Conservation (phyloP, 1,140 invertebrate genomes). For the Lamellibrachia luymesi region DNA sequence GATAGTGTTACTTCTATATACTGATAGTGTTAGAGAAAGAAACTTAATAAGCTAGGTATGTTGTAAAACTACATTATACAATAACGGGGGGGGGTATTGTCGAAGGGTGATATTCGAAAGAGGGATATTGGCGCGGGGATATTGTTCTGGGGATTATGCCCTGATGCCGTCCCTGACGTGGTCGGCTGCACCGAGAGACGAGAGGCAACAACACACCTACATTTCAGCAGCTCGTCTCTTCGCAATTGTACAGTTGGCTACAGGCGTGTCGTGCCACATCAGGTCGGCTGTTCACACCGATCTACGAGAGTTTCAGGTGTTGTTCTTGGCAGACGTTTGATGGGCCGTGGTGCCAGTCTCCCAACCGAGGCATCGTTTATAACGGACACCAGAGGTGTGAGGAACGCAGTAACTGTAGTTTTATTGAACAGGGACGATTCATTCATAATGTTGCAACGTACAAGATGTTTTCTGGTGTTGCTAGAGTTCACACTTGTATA, state of each 20-base stretch:
- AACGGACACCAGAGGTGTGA: not conserved
- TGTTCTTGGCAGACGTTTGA: not conserved
- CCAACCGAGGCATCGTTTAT: not conserved
- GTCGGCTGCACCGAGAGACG: not conserved
- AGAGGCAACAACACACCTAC: not conserved
- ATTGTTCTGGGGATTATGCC: too few species aligned
- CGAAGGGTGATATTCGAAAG: too few species aligned
- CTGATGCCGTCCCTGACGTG: too few species aligned
- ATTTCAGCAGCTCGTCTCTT: not conserved
- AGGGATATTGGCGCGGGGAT: too few species aligned
- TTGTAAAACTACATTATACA: too few species aligned
- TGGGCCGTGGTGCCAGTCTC: not conserved
- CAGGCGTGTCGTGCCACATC: not conserved
- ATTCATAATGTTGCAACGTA: too few species aligned
- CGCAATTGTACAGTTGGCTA: not conserved
- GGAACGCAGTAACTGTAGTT: not conserved
- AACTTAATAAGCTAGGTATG: too few species aligned
- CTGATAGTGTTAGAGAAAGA: too few species aligned
- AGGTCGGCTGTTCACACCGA: not conserved
- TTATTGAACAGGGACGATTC: not conserved
- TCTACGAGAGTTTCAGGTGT: not conserved
- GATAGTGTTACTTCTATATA: too few species aligned
- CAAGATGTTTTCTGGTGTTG: too few species aligned
- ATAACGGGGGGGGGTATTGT: too few species aligned
- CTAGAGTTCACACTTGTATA: too few species aligned